Evolutionary conservation across 1,140 invertebrate genomes (phyloP), one percentile per base, ranked within the genome.

Genomic region (Drosophila dunni): DNA sequence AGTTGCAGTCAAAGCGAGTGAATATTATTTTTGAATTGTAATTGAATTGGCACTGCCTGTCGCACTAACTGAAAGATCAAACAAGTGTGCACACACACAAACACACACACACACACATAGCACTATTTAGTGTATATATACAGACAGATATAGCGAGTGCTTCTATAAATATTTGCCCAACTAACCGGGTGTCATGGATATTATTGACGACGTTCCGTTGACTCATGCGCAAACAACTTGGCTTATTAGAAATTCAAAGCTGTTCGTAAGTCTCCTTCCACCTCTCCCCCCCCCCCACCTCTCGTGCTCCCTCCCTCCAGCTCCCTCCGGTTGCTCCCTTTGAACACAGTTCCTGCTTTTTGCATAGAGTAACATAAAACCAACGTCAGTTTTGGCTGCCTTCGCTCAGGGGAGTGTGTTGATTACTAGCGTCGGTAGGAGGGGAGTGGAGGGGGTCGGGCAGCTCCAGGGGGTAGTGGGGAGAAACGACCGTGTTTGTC

Each of bases 91-190:
- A 64, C n/a, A 60, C 17, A 44, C 33, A 53, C n/a, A 50, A 7
- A 34, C 17, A 64, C 20, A 73, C 13, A 58, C 33, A 65, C 13
- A 67, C 46, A 34, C 3, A 29, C 8, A 56, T 7, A 33, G 6
- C 33, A 7, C 9, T 20, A 15, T 20, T 4, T n/a, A 5, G 13
- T 17, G 33, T 13, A 40, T 11, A 24, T 10, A 36, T 4, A 48
- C 29, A 46, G 2, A 46, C 13, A 20, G 54, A 65, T 73, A 62
- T 74, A 77, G 70, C 53, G 62, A 72, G 20, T 71, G 73, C 57
- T 79, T 85, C 79, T 86, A 88, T 86, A 88, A 86, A 86, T 86
- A 86, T 86, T 86, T 86, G 83, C 67, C 83, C 79, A 86, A 86
- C 83, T 88, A 86, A 83, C 79, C 83, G 70, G 67, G 78, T 84